A percentile compares a stretch with the other conserved stretches of the same genome.
Conservation (phyloP, 2,888 invertebrate species). For the Cantharis flavilabris region DNA sequence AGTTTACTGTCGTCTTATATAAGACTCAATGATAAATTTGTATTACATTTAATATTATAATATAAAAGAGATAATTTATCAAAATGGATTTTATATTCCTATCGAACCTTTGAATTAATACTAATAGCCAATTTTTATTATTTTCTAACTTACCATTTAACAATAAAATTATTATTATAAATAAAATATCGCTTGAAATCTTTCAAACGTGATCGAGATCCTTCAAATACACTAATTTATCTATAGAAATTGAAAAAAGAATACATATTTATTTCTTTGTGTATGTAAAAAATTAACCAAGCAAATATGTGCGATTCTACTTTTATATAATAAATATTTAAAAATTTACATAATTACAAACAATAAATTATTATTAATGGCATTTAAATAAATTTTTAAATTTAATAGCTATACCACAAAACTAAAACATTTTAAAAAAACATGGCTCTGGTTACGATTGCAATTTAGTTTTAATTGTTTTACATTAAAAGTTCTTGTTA, state of each 20-base stretch:
- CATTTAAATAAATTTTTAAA: too few species aligned
- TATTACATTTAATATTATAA: slow-evolving; percentile 4
- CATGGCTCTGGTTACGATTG: not conserved
- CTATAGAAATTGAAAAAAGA: too few species aligned
- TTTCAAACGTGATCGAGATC: too few species aligned
- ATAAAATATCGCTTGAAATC: not conserved
- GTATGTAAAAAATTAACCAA: too few species aligned
- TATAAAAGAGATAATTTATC: slow-evolving; percentile 2
- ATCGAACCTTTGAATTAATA: not conserved
- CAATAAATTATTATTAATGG: too few species aligned
- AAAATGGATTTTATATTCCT: not conserved
- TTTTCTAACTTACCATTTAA: not conserved
- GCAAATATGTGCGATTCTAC: too few species aligned
- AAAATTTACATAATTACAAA: too few species aligned
- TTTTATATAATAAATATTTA: too few species aligned
- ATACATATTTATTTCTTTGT: too few species aligned
- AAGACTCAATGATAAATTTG: slow-evolving; percentile 4
- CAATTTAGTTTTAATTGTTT: not conserved
- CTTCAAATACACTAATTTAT: too few species aligned
- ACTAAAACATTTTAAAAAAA: not conserved
- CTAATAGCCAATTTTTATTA: not conserved
- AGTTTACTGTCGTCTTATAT: slow-evolving; percentile 17
- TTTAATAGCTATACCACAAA: too few species aligned
- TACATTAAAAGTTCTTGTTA: not conserved
- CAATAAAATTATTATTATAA: not conserved